Base-by-base conservation (phyloP, 2,113 vertebrate genomes). In the Brienomyrus longianalis region DNA sequence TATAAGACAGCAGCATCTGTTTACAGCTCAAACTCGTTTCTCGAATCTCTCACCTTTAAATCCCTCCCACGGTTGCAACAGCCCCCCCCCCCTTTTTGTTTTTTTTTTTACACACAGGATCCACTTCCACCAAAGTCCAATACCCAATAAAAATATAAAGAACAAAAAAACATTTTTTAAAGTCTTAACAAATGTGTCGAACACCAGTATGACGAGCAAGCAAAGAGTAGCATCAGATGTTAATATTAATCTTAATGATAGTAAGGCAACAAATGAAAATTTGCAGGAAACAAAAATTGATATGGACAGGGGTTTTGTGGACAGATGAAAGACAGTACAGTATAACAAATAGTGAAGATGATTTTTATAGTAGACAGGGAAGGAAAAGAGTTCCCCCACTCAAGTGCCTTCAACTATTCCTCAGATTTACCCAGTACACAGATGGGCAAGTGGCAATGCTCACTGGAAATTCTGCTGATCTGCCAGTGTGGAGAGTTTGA, bases 251-350 rank as follows among this genome's bases (percentile, higher is more conserved):
- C 92, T 90, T 51, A 92, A 84, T 90, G 88, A 92, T 86, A 90
- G 93, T 95, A 92, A 96, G 94, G 95, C 95, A 93, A 95, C 95
- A 93, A 95, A 95, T 93, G 94, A 93, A 92, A 90, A 93, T 91
- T 92, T 92, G 92, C 92, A 93, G 92, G 92, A 95, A 43, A 45
- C 88, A 89, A 77, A 92, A 94, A 92, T 89, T 92, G 90, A 94
- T 90, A 93, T 94, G 91, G 92, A 50, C 7, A 47, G 27, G 50
- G 21, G 52, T 50, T 17, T 39, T 56, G 89, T 59, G 51, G 62
- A 48, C 17, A 10, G 89, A 27, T 83, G 77, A 45, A 83, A 10
- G 77, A 83, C 77, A 45, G 39, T 84, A 47, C 45, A 47, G 74
- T 43, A 39, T 80, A 80, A 80, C 35, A 80, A 39, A 80, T 39